Percentiles rank a stretch among this genome's conserved stretches.
Evolutionary conservation across 2,113 vertebrate genomes (phyloP).

Genomic region (Perognathus longimembris): DNA sequence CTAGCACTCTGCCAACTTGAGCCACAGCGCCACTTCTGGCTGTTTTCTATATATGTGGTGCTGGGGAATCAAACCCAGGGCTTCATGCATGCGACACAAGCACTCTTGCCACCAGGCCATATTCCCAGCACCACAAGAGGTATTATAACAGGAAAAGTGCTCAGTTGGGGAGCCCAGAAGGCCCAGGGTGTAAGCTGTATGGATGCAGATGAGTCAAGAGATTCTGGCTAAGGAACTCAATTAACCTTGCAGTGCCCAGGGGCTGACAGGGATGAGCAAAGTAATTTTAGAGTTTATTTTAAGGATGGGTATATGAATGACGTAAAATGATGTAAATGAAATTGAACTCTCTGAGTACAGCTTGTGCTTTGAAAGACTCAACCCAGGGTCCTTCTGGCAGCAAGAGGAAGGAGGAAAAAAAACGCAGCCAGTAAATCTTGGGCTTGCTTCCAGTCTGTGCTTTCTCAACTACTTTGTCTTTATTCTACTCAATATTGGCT

Average conservation of each 20-base stretch:
- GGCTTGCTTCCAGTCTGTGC: constrained; percentile 36
- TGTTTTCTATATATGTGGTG: too few relatives aligned
- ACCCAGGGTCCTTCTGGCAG: not conserved
- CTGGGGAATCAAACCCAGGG: too few relatives aligned
- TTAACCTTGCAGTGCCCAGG: constrained; percentile 15
- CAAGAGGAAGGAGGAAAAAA: constrained; percentile 52
- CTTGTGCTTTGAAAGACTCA: constrained; percentile 44
- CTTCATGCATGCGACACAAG: too few relatives aligned
- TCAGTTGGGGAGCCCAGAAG: not conserved
- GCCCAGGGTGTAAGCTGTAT: not conserved
- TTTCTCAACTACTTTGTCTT: constrained; percentile 50
- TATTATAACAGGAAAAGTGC: constrained; percentile 1
- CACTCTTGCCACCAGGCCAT: too few relatives aligned
- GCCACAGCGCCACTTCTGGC: too few relatives aligned
- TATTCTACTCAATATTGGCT: not conserved
- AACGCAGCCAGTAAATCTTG: constrained; percentile 36
- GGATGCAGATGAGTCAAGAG: constrained; percentile 10
- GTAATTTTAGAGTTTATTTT: constrained; percentile 40
- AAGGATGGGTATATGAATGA: not conserved
- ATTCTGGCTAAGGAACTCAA: constrained; percentile 60
- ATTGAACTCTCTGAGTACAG: constrained; percentile 61
- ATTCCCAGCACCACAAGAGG: too few relatives aligned
- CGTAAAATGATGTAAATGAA: constrained; percentile 57
- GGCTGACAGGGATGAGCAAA: not conserved
- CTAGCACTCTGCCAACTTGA: too few relatives aligned